Evolutionary conservation across 2,888 invertebrate species (phyloP).

Genomic region (Agrochola circellaris): DNA sequence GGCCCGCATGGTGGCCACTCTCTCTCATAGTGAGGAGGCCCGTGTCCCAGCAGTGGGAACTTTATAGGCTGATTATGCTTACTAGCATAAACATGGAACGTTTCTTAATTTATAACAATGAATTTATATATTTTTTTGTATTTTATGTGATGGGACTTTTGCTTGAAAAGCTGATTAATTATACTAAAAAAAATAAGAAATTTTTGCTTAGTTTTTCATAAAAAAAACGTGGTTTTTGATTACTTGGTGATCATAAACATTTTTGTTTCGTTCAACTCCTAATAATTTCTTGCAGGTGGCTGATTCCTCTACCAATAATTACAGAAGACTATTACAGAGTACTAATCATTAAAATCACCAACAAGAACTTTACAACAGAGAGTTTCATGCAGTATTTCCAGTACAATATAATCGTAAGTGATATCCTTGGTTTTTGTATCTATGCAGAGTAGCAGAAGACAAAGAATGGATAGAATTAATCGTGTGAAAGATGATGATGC

Average conservation of each 20-base stretch:
- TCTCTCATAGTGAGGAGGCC: too few relatives aligned
- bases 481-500: too few relatives aligned
- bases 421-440: background rate
- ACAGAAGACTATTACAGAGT: conserved; percentile 69
- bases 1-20: too few relatives aligned
- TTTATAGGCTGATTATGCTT: too few relatives aligned
- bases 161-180: background rate
- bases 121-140: too few relatives aligned
- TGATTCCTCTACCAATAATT: conserved; percentile 58
- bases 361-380: conserved; percentile 39
- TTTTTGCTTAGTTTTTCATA: background rate
- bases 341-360: conserved; percentile 31
- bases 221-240: background rate
- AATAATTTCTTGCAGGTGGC: conserved; percentile 45
- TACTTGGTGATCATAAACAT: background rate
- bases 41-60: too few relatives aligned
- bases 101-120: background rate
- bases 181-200: background rate
- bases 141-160: background rate
- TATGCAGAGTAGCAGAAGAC: too few relatives aligned
- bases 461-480: too few relatives aligned
- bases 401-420: conserved; percentile 57
- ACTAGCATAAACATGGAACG: too few relatives aligned
- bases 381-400: conserved; percentile 49
- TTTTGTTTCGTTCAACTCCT: background rate